phyloP scores from a whole-genome alignment of 2,113 vertebrate genomes.

The Chlamydotis undulata region DNA sequence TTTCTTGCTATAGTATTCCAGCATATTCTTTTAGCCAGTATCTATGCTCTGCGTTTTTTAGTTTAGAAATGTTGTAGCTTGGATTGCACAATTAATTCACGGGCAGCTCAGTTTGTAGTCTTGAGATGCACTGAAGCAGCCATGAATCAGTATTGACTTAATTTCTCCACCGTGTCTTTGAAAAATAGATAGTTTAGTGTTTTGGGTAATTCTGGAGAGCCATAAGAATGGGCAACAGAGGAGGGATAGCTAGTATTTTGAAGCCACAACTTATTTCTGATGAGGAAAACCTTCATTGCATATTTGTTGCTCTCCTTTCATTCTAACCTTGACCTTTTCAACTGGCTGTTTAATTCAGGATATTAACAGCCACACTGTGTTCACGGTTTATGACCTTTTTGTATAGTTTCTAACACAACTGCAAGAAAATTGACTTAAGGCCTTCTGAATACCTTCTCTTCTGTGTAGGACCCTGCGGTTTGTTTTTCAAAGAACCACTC shows the following conservation, averaged over 20 bases:
- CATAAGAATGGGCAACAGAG: not conserved
- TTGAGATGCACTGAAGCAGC: not conserved
- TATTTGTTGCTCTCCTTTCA: not conserved
- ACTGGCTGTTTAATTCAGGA: constrained; percentile 1
- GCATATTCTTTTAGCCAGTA: not conserved
- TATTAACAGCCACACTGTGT: not conserved
- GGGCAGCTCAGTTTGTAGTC: not conserved
- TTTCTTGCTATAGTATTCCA: not conserved
- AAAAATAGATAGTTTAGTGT: not conserved
- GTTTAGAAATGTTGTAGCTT: not conserved
- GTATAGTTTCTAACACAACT: not conserved
- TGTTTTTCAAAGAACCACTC: not conserved
- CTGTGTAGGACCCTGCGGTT: not conserved
- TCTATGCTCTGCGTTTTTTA: not conserved
- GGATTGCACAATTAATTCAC: not conserved
- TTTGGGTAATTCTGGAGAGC: not conserved
- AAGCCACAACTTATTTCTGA: not conserved
- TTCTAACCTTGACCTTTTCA: constrained; percentile 20
- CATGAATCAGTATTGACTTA: not conserved
- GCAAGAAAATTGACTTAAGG: not conserved
- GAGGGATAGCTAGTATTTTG: not conserved
- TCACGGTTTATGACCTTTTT: not conserved
- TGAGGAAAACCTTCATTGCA: not conserved
- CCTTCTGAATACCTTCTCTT: not conserved
- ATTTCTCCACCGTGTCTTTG: not conserved